phyloP scores from a whole-genome alignment of 2,888 invertebrate species.

The Sialis lutaria region DNA sequence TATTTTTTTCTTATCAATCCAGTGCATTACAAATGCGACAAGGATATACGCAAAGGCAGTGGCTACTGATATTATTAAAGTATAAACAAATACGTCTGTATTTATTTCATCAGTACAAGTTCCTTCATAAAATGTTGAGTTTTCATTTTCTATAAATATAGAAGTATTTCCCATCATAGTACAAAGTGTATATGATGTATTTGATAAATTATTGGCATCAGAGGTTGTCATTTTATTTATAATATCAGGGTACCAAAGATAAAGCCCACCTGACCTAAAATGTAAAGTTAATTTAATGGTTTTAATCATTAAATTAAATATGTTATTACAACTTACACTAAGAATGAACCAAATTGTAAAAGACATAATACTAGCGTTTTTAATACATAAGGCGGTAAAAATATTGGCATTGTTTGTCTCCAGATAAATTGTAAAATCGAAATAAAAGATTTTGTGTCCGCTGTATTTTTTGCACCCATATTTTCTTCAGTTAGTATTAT shows the following conservation, averaged over 20 bases:
- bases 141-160: neutral
- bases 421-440: slow-evolving; percentile 18
- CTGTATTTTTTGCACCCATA: neutral
- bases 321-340: slow-evolving; percentile 17
- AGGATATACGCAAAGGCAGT: slow-evolving; percentile 19
- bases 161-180: too few species aligned
- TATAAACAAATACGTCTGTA: slow-evolving; percentile 19
- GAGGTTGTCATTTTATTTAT: slow-evolving; percentile 29
- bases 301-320: neutral
- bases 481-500: neutral
- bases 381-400: slow-evolving; percentile 16
- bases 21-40: slow-evolving; percentile 24
- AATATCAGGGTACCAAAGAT: slow-evolving; percentile 41
- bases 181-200: too few species aligned
- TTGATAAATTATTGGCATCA: neutral
- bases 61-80: slow-evolving; percentile 18
- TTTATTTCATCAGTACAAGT: slow-evolving; percentile 19
- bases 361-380: slow-evolving; percentile 23
- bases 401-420: slow-evolving; percentile 23
- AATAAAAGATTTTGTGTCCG: neutral
- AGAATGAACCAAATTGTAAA: slow-evolving; percentile 25
- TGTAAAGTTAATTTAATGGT: slow-evolving; percentile 7
- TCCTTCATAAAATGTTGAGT: neutral
- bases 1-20: slow-evolving; percentile 37
- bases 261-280: slow-evolving; percentile 34